phyloP scores from a whole-genome alignment of 2,113 vertebrate species.

The Alethe diademata region DNA sequence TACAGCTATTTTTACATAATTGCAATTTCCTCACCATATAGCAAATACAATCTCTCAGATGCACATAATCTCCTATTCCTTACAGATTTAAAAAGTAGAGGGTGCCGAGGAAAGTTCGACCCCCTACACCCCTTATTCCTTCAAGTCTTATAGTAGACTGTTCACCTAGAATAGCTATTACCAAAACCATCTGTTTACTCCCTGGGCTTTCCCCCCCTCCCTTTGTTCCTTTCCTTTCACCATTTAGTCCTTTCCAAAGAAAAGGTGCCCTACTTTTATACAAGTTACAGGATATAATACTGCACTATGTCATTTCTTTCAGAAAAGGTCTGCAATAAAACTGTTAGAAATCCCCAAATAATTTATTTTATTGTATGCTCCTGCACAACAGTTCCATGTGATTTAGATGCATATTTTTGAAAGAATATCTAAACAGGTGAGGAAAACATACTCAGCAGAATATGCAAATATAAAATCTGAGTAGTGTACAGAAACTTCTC shows the following conservation, averaged over 20 bases:
- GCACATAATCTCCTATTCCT: background rate
- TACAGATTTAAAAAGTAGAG: background rate
- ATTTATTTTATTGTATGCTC: background rate
- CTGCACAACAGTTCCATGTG: background rate
- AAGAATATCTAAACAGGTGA: background rate
- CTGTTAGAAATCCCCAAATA: background rate
- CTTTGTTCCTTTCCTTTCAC: background rate
- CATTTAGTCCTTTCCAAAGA: background rate
- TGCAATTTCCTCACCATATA: background rate
- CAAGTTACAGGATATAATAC: background rate
- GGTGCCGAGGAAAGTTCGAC: background rate
- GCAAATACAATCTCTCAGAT: background rate
- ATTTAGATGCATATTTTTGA: background rate
- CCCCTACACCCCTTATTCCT: background rate
- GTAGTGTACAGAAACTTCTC: background rate
- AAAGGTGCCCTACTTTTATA: background rate
- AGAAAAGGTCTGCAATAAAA: background rate
- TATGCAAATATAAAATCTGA: background rate
- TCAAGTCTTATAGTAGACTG: background rate
- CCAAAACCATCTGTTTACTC: background rate
- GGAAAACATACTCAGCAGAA: background rate
- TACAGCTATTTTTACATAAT: background rate
- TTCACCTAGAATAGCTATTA: background rate
- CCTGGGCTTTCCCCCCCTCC: background rate
- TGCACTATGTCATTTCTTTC: background rate